Percentiles rank a stretch among this genome's conserved stretches.
These are phyloP conservation scores for Muscina levida DNA, from an alignment of 2,888 invertebrate species.

Conservation along the genomic window DNA sequence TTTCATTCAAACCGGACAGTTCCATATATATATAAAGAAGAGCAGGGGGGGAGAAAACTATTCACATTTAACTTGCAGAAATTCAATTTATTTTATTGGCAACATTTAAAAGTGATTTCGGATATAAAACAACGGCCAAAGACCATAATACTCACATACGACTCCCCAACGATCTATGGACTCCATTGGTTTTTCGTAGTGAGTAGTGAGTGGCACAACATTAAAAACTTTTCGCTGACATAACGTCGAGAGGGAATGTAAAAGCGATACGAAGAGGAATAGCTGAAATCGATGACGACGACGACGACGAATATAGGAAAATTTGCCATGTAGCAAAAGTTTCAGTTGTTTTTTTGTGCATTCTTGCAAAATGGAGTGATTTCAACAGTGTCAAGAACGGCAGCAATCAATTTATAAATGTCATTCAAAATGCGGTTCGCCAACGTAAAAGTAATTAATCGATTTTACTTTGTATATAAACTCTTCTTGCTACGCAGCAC, in stretches of 20 bases:
- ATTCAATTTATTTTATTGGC: conserved; percentile 35
- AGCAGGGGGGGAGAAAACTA: too few species aligned
- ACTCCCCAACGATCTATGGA: background rate
- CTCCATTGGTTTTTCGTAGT: conserved; percentile 22
- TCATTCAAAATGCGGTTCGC: conserved; percentile 73
- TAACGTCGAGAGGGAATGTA: background rate
- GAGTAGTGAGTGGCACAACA: conserved; percentile 1
- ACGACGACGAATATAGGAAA: background rate
- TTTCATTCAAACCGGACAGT: too few species aligned
- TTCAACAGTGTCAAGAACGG: conserved; percentile 58
- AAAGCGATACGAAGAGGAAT: background rate
- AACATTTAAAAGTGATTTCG: conserved; percentile 33
- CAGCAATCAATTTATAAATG: conserved; percentile 73
- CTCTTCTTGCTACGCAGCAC: background rate
- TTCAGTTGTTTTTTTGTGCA: conserved; percentile 50
- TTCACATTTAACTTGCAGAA: conserved; percentile 23
- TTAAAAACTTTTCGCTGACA: conserved; percentile 26
- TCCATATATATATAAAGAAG: too few species aligned
- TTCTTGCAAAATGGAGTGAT: conserved; percentile 67
- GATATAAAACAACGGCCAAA: conserved; percentile 9
- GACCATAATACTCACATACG: background rate
- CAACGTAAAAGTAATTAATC: conserved; percentile 72
- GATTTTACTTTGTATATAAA: conserved; percentile 67
- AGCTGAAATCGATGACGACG: conserved; percentile 1
- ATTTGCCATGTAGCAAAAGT: conserved; percentile 56